Percentiles rank a stretch among this genome's conserved stretches.
Conservation (phyloP, 2,113 vertebrate species). For the Grus americana region DNA sequence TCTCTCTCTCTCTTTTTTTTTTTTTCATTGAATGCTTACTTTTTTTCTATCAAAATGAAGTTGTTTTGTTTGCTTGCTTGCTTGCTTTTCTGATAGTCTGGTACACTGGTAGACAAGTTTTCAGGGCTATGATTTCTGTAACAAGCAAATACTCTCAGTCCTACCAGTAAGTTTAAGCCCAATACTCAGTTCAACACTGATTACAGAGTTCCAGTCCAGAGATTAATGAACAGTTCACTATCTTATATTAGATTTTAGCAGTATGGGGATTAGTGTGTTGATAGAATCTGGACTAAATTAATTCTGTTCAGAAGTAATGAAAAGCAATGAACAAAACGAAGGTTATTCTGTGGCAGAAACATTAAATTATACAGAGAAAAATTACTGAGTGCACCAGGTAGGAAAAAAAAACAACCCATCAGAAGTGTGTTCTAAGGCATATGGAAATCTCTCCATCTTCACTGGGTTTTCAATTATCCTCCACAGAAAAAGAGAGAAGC, state of each 20-base stretch:
- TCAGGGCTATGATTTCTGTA: not conserved
- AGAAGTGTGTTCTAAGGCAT: not conserved
- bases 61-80: not conserved
- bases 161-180: not conserved
- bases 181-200: not conserved
- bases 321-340: not conserved
- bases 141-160: not conserved
- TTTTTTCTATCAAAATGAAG: not conserved
- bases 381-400: not conserved
- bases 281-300: not conserved
- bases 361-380: not conserved
- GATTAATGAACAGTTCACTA: not conserved
- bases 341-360: not conserved
- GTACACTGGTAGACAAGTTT: not conserved
- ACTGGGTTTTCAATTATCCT: not conserved
- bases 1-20: not conserved
- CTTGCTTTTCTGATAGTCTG: not conserved
- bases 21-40: not conserved
- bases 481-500: not conserved
- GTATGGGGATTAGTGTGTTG: not conserved
- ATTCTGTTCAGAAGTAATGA: not conserved
- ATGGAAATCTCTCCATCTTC: not conserved
- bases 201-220: not conserved
- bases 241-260: not conserved
- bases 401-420: not conserved